Conservation (phyloP, 2,113 vertebrate species). For the Pogona vitticeps region DNA sequence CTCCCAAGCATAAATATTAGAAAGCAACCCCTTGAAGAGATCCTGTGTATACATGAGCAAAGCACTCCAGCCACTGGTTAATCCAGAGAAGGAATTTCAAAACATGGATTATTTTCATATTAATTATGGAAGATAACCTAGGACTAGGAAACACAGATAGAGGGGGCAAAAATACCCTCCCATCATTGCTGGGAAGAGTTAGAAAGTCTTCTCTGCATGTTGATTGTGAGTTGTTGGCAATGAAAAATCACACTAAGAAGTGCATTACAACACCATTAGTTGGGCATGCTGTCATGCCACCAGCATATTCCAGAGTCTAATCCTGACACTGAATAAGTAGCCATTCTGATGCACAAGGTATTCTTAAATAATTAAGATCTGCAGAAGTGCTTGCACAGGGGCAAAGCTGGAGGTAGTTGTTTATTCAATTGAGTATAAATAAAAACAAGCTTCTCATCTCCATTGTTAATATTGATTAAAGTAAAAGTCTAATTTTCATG, state of each 20-base stretch:
- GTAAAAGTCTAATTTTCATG: too few species aligned
- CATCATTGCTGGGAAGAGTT: background rate
- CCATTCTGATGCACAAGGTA: background rate
- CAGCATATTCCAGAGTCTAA: background rate
- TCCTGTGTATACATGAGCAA: conserved; percentile 50
- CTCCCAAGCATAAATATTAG: conserved; percentile 71
- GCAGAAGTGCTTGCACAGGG: background rate
- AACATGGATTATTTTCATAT: conserved; percentile 56
- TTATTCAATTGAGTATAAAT: background rate
- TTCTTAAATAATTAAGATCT: background rate
- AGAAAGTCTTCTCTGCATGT: background rate
- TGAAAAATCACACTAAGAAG: background rate
- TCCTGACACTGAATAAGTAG: background rate
- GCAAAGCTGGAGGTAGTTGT: background rate
- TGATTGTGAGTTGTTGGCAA: background rate
- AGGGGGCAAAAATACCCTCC: background rate
- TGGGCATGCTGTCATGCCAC: background rate
- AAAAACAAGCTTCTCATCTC: background rate
- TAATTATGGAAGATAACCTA: conserved; percentile 50
- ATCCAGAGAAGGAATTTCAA: conserved; percentile 62
- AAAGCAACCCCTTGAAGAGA: conserved; percentile 63
- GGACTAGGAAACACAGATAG: background rate
- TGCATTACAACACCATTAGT: background rate
- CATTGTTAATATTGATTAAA: background rate
- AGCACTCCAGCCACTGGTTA: conserved; percentile 60